A percentile compares a stretch with the other conserved stretches of the same genome.
Evolutionary conservation across 2,888 invertebrate genomes (phyloP).

Genomic region (Caenorhabditis macrosperma): DNA sequence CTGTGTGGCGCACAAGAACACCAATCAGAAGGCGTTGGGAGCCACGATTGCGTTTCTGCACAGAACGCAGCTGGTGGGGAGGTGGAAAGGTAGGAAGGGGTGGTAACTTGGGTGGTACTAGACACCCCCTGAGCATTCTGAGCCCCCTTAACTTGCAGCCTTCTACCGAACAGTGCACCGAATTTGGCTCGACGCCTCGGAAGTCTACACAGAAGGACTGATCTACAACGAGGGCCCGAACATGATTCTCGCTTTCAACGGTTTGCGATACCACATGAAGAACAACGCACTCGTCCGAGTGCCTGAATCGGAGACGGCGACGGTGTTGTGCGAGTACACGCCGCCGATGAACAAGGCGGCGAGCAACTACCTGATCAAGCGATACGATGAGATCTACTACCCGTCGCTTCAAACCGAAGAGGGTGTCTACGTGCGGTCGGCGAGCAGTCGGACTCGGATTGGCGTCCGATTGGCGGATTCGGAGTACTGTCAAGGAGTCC

Average conservation of each 20-base stretch:
- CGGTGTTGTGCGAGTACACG: conserved; percentile 24
- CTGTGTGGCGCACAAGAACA: neutral
- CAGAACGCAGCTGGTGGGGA: neutral
- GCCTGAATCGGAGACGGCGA: conserved; percentile 4
- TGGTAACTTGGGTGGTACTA: neutral
- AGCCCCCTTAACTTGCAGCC: no score
- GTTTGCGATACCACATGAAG: neutral
- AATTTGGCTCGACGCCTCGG: conserved; percentile 12
- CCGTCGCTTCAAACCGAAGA: neutral
- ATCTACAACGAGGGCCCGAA: neutral
- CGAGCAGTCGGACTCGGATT: neutral
- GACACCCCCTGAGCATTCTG: neutral
- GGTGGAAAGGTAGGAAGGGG: neutral
- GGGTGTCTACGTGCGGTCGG: neutral
- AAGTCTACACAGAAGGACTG: neutral
- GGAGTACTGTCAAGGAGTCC: neutral
- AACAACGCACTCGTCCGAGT: neutral
- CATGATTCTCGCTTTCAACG: conserved; percentile 6
- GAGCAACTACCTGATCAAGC: conserved; percentile 2
- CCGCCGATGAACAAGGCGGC: conserved; percentile 5
- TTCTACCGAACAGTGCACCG: neutral
- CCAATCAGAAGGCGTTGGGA: neutral
- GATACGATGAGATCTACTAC: conserved; percentile 26
- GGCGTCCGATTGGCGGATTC: neutral
- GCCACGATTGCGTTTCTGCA: conserved; percentile 8